phyloP scores from a whole-genome alignment of 2,113 vertebrate species.

The Oncorhynchus mykiss region DNA sequence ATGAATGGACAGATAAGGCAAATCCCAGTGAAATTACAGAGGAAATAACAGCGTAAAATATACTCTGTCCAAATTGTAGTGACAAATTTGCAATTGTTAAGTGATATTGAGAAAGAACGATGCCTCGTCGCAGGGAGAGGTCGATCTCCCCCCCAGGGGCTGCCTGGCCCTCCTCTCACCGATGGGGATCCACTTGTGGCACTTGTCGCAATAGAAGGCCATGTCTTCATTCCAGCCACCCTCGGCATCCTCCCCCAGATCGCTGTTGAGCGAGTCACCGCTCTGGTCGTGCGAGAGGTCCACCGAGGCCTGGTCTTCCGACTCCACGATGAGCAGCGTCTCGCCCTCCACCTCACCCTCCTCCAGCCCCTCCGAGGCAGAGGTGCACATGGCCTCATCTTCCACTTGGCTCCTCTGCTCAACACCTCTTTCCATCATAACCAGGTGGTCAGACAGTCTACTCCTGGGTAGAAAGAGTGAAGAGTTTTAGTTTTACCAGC shows the following conservation, averaged over 20 bases:
- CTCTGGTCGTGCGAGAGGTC: conserved; percentile 97
- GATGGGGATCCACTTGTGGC: conserved; percentile 93
- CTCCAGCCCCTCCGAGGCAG: conserved; percentile 90
- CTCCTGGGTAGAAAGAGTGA: not conserved
- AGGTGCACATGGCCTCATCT: conserved; percentile 86
- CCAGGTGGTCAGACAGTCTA: not conserved
- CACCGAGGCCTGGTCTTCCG: conserved; percentile 92
- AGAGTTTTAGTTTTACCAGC: too few relatives aligned
- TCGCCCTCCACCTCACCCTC: conserved; percentile 97
- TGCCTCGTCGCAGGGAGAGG: not conserved
- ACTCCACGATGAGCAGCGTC: conserved; percentile 92
- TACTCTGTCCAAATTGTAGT: too few relatives aligned
- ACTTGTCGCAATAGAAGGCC: conserved; percentile 95
- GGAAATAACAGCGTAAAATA: too few relatives aligned
- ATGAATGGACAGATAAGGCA: too few relatives aligned
- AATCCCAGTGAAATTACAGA: too few relatives aligned
- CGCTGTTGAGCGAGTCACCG: conserved; percentile 93
- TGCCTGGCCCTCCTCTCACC: conserved; percentile 73
- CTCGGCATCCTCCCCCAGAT: conserved; percentile 82
- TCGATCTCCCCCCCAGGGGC: not conserved
- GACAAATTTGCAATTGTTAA: too few relatives aligned
- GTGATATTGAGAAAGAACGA: too few relatives aligned
- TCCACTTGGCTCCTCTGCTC: conserved; percentile 77
- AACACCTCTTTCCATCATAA: conserved; percentile 81
- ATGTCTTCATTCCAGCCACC: conserved; percentile 88